phyloP scores from a whole-genome alignment of 2,888 invertebrate genomes.

The Thereva nobilitata region DNA sequence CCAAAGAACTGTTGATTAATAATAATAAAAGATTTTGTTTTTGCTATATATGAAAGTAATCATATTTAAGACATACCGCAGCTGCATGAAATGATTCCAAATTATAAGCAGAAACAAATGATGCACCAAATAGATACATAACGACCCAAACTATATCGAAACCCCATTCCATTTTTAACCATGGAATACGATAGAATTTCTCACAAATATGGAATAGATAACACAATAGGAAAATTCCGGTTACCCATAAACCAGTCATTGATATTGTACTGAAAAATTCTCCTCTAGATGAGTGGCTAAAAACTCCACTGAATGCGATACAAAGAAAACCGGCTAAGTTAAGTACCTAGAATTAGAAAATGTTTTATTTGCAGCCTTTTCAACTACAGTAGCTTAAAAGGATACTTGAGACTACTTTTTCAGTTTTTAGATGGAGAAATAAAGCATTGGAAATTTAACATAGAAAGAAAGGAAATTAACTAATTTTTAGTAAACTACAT shows the following conservation, averaged over 20 bases:
- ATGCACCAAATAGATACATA: slow-evolving; percentile 76
- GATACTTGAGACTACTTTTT: no score
- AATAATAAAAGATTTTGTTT: not conserved
- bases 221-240: slow-evolving; percentile 74
- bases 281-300: slow-evolving; percentile 63
- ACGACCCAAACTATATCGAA: slow-evolving; percentile 76
- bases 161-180: slow-evolving; percentile 80
- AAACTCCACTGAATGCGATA: slow-evolving; percentile 65
- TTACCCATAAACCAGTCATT: slow-evolving; percentile 85
- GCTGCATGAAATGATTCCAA: slow-evolving; percentile 65
- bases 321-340: slow-evolving; percentile 81
- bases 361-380: no score
- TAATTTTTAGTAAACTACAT: no score
- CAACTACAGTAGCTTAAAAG: no score
- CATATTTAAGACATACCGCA: slow-evolving; percentile 65
- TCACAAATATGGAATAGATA: slow-evolving; percentile 87
- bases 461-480: no score
- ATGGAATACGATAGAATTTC: slow-evolving; percentile 81
- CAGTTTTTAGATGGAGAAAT: no score
- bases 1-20: no score
- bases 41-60: not conserved
- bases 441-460: no score
- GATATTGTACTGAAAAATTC: slow-evolving; percentile 78
- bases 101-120: slow-evolving; percentile 67
- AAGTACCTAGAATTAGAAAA: slow-evolving; percentile 60